Base-by-base conservation (phyloP, 2,888 invertebrate genomes). In the Eupithecia exiguata region DNA sequence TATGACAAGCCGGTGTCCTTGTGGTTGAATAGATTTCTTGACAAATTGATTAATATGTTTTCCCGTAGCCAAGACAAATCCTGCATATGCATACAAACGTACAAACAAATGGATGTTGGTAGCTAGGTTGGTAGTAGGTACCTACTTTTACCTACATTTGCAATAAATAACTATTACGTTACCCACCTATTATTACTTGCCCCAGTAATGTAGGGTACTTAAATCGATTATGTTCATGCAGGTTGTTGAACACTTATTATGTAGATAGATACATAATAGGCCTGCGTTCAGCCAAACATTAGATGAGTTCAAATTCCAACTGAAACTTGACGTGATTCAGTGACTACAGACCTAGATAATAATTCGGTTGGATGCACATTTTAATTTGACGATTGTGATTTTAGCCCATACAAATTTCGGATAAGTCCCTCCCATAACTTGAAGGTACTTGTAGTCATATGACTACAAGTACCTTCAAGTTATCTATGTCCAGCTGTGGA, bases 311-410 rank as follows among this genome's bases (percentile, higher is more conserved):
- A 5, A 58, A 12, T 25, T 25, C 58, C 58, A 58, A 14, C 25
- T 21, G 5, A 14, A 5, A 25, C 9, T 14, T 58, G 58, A 25
- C 9, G 5, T 58, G 58, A 58, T 21, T 53, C 58, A 25, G 9
- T 21, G n/a, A n/a, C n/a, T n/a, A n/a, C n/a, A n/a, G n/a, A 5
- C 5, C n/a, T 1, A 16, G 5, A n/a, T 5, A 49, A 58, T 14
- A 25, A 58, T 58, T 58, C 58, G 58, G 25, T 58, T 58, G 58
- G 25, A 58, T 58, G 58, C 21, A 58, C 58, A 58, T 58, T 58
- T 25, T 25, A 58, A 58, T 25, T 58, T 58, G 58, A 14, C 58
- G 25, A 53, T 53, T 53, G 21, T 21, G 53, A 21, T 53, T 10
- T 21, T 21, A 58, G 21, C 58, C 58, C 10, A 58, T 58, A 58